A percentile compares a stretch with the other conserved stretches of the same genome.
Evolutionary conservation across 2,797 vertebrate genomes (phyloP).

Genomic region (Poecilia velifera): DNA sequence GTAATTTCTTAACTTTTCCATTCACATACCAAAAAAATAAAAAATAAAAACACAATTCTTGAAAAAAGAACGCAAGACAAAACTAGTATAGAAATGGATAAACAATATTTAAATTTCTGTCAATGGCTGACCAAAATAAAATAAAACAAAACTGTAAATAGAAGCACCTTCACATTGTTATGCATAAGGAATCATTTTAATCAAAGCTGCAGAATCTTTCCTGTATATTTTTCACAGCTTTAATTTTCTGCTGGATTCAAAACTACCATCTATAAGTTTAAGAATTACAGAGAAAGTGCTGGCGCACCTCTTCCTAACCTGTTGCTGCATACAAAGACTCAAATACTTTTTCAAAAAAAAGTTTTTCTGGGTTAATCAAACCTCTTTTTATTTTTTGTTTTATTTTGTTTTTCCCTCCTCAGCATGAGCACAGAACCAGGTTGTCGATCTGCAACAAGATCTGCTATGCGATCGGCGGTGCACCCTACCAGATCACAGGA

Average conservation of each 20-base stretch:
- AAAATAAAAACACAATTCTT: too few relatives aligned
- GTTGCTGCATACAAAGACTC: not conserved
- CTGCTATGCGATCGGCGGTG: conserved; percentile 93
- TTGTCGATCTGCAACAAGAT: conserved; percentile 92
- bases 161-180: too few relatives aligned
- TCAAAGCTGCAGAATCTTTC: not conserved
- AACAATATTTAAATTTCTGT: too few relatives aligned
- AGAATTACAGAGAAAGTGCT: not conserved
- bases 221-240: not conserved
- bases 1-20: too few relatives aligned
- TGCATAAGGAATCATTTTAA: not conserved
- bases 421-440: conserved; percentile 72
- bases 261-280: not conserved
- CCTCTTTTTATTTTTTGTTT: not conserved
- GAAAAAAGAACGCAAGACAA: too few relatives aligned
- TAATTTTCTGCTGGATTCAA: not conserved
- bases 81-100: too few relatives aligned
- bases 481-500: conserved; percentile 97
- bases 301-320: not conserved
- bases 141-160: too few relatives aligned
- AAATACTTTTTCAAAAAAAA: not conserved
- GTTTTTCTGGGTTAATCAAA: not conserved
- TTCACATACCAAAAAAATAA: too few relatives aligned
- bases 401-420: conserved; percentile 2
- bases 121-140: too few relatives aligned